Evolutionary conservation across 2,888 invertebrate species (phyloP).

Genomic region (Tipula unca): DNA sequence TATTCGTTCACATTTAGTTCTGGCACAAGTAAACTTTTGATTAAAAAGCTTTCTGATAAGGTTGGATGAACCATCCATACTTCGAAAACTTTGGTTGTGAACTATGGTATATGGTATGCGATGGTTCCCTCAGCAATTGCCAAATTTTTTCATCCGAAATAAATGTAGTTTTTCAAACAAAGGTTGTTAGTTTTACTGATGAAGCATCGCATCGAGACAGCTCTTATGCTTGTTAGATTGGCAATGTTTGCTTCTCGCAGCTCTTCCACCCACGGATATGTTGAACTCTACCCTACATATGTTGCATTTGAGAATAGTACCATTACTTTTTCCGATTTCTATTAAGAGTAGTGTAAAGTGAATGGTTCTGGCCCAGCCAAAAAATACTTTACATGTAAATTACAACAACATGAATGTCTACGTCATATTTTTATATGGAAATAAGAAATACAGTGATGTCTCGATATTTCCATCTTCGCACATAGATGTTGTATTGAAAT

Average conservation of each 20-base stretch:
- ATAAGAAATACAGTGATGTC: too few relatives aligned
- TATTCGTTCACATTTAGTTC: too few relatives aligned
- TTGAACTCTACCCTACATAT: not conserved
- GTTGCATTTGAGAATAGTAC: not conserved
- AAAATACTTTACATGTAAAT: too few relatives aligned
- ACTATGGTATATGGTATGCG: slow-evolving; percentile 21
- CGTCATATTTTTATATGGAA: too few relatives aligned
- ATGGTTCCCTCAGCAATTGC: slow-evolving; percentile 21
- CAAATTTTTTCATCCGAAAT: too few relatives aligned
- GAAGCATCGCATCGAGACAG: slow-evolving; percentile 9
- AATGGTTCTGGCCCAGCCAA: too few relatives aligned
- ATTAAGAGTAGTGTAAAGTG: too few relatives aligned
- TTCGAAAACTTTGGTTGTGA: slow-evolving; percentile 24
- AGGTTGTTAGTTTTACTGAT: slow-evolving; percentile 14
- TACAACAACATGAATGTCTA: too few relatives aligned
- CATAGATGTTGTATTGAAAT: too few relatives aligned
- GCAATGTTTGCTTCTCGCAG: not conserved
- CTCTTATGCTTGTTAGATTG: slow-evolving; percentile 16
- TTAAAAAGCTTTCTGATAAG: slow-evolving; percentile 21
- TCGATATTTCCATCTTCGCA: too few relatives aligned
- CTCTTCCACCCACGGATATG: not conserved
- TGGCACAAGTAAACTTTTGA: too few relatives aligned
- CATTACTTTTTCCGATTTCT: not conserved
- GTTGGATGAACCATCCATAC: slow-evolving; percentile 22
- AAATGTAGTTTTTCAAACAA: not conserved